Evolutionary conservation across 2,888 invertebrate genomes (phyloP).

Genomic region (Cephus spinipes): DNA sequence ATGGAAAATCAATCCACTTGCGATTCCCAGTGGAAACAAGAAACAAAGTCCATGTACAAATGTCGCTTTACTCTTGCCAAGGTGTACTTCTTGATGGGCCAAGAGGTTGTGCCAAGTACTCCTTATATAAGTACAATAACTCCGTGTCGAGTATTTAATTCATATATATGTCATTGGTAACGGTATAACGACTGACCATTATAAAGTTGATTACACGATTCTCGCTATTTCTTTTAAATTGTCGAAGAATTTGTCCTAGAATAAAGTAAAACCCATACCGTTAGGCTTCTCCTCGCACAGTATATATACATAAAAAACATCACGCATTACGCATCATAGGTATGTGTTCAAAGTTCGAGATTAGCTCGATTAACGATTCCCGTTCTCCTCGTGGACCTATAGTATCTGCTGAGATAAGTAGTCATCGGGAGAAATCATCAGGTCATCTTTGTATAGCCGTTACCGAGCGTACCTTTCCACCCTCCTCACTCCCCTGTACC

Average conservation of each 20-base stretch:
- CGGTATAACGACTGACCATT: neutral
- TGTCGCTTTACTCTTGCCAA: slow-evolving; percentile 56
- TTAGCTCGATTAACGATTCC: neutral
- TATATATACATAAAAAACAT: neutral
- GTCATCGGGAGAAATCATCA: neutral
- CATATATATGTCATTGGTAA: neutral
- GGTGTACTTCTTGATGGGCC: slow-evolving; percentile 14
- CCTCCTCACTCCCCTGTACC: neutral
- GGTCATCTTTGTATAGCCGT: slow-evolving; percentile 15
- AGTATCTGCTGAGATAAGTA: neutral
- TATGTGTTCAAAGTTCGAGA: slow-evolving; percentile 1
- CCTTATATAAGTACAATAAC: slow-evolving; percentile 5
- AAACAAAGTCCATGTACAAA: slow-evolving; percentile 51
- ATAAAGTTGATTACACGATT: neutral
- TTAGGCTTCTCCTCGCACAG: neutral
- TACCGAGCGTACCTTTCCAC: slow-evolving; percentile 14
- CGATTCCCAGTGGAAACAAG: neutral
- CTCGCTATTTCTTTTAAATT: neutral
- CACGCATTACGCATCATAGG: neutral
- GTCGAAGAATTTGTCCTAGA: neutral
- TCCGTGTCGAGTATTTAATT: slow-evolving; percentile 6
- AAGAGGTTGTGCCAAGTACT: neutral
- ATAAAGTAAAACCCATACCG: neutral
- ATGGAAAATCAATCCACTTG: neutral
- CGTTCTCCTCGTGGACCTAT: slow-evolving; percentile 35